These are phyloP conservation scores for Epizoanthus illoricatus DNA, from an alignment of 92 coral and sea anemone genomes.

Conservation along the genomic window DNA sequence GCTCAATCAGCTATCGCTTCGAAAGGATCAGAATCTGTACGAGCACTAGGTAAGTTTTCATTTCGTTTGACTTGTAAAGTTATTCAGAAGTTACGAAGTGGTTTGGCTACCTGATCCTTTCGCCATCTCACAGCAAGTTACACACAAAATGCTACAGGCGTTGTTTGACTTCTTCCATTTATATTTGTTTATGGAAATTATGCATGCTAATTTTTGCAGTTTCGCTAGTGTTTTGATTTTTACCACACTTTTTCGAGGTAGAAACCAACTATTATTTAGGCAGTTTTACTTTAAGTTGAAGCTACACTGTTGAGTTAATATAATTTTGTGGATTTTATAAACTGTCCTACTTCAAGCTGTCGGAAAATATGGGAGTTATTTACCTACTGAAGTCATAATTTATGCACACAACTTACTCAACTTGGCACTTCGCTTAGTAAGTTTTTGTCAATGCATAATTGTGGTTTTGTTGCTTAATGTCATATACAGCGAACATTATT, in stretches of 20 bases:
- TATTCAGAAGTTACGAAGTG: background rate
- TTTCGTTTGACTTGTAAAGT: background rate
- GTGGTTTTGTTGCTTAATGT: too few species aligned
- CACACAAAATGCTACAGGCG: background rate
- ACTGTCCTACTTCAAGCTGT: background rate
- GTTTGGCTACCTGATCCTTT: too few species aligned
- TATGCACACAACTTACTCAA: slow-evolving; percentile 22
- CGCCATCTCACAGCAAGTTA: background rate
- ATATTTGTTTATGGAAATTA: slow-evolving; percentile 19
- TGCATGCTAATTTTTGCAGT: background rate
- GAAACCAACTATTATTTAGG: background rate
- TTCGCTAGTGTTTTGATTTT: background rate
- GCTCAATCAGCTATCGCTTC: slow-evolving; percentile 77
- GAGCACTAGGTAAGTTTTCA: slow-evolving; percentile 61
- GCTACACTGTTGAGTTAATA: background rate
- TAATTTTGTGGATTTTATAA: background rate
- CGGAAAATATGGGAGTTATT: slow-evolving; percentile 17
- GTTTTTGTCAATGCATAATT: background rate
- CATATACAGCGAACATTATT: too few species aligned
- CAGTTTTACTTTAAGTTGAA: background rate
- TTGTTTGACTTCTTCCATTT: slow-evolving; percentile 2
- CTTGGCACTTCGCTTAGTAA: background rate
- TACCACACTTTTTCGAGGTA: background rate
- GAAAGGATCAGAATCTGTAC: slow-evolving; percentile 83
- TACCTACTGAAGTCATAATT: slow-evolving; percentile 13